Conservation (phyloP, 23 tunicate species). For the Styela clava region DNA sequence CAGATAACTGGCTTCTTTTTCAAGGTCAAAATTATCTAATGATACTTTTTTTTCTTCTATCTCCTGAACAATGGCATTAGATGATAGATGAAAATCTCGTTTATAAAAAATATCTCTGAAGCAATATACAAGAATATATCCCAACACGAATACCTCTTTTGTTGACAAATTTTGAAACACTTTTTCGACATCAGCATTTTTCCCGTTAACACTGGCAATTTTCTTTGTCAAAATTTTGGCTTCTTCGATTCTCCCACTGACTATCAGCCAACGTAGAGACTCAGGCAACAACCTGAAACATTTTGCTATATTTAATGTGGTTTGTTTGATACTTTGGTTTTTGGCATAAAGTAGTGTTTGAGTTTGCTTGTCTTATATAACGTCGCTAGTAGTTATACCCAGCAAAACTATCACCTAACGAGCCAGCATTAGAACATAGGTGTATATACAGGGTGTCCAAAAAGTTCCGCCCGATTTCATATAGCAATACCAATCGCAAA, state of each 20-base stretch:
- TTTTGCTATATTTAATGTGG: not conserved
- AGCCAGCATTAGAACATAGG: too few relatives aligned
- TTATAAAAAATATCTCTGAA: too few relatives aligned
- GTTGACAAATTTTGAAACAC: too few relatives aligned
- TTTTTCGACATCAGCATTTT: not conserved
- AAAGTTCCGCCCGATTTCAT: too few relatives aligned
- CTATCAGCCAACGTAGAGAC: not conserved
- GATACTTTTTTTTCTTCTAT: too few relatives aligned
- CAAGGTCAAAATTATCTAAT: too few relatives aligned
- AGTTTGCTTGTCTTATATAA: not conserved
- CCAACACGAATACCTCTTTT: too few relatives aligned
- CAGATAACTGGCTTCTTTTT: not conserved
- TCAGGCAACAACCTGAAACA: conserved; percentile 3
- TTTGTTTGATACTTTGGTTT: not conserved
- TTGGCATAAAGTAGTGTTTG: not conserved
- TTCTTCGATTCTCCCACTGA: not conserved
- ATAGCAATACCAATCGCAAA: too few relatives aligned
- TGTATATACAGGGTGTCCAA: too few relatives aligned
- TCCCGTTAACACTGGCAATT: not conserved
- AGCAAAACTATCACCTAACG: not conserved
- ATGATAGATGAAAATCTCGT: too few relatives aligned
- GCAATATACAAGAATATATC: too few relatives aligned
- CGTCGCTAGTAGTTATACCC: not conserved
- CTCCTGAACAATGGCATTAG: too few relatives aligned
- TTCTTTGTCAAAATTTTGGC: not conserved